Base-by-base conservation (phyloP, 2,888 invertebrate genomes). In the Cotesia congregata region DNA sequence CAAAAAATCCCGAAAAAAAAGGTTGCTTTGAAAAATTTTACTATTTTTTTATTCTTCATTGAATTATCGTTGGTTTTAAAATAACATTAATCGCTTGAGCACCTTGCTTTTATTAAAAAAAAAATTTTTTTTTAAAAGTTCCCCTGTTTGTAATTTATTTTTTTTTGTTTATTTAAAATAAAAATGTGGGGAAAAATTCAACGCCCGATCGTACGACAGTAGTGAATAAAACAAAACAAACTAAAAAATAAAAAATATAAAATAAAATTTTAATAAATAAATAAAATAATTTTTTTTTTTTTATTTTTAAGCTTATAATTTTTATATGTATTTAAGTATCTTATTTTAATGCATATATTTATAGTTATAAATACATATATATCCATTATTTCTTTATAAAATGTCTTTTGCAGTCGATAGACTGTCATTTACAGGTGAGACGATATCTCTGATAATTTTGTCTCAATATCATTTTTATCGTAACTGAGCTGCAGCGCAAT, bases 131-230 rank as follows among this genome's bases (percentile, higher is more conserved):
- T 30, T 30, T 3, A 3, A 30, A 30, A 30, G 30, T 30, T 30
- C 30, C 30, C 12, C 4, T 50, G 12, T 12, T 12, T 50, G 50
- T 12, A 12, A 1, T 50, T 50, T 50, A 50, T 50, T 50, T 50
- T 12, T 9, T 50, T 50, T 50, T 9, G 12, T 50, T 30, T 30
- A 30, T 30, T 30, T 50, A 12, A 50, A 50, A 50, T 50, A 50
- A 50, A 50, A 50, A 50, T 50, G 38, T 30, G 67, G 59, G 20
- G 65, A 12, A 59, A 59, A 67, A 60, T 6, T 30, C 39, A 74
- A 74, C 68, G 68, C 74, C 74, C 74, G 39, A 67, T 74, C 61
- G 59, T 67, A 68, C 68, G 68, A 74, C 67, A 74, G 17, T 59
- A 59, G 67, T 15, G 17, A 65, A 30, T 65, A 15, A 7, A 65